A percentile compares a stretch with the other conserved stretches of the same genome.
Evolutionary conservation across 1,140 invertebrate species (phyloP).

Genomic region (Chionoecetes opilio): DNA sequence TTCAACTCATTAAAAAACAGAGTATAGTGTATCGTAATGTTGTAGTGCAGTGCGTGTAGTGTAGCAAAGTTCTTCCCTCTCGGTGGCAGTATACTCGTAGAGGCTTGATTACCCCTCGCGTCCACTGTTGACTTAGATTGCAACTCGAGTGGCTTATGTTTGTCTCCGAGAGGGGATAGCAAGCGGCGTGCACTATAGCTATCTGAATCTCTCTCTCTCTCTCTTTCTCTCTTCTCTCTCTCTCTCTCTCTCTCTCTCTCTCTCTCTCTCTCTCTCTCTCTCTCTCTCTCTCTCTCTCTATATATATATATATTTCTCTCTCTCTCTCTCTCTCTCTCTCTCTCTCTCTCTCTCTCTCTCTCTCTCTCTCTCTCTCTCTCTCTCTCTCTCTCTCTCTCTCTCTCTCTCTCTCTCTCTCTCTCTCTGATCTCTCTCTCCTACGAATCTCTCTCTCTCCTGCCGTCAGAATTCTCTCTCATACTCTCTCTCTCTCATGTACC

Average conservation of each 20-base stretch:
- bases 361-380: conserved; percentile 25
- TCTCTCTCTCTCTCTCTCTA: conserved; percentile 34
- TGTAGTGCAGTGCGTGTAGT: too few relatives aligned
- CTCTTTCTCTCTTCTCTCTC: conserved; percentile 39
- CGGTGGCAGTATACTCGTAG: too few relatives aligned
- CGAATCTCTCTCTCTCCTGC: too few relatives aligned
- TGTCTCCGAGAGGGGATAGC: conserved; percentile 33
- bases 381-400: conserved; percentile 58
- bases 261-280: conserved; percentile 51
- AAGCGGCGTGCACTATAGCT: neutral
- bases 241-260: conserved; percentile 43
- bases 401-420: conserved; percentile 58
- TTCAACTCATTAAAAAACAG: too few relatives aligned
- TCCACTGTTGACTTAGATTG: conserved; percentile 12
- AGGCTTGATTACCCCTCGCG: conserved; percentile 2
- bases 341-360: conserved; percentile 50
- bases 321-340: neutral
- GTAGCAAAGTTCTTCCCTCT: too few relatives aligned
- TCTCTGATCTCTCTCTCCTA: too few relatives aligned
- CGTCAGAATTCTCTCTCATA: too few relatives aligned
- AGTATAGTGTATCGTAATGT: too few relatives aligned
- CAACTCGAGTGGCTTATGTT: conserved; percentile 14
- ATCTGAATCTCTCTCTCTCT: conserved; percentile 46
- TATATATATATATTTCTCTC: neutral
- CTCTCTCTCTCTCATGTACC: neutral